phyloP scores from a whole-genome alignment of 2,888 invertebrate genomes.

The Galeopsomyia nigrocyanea region DNA sequence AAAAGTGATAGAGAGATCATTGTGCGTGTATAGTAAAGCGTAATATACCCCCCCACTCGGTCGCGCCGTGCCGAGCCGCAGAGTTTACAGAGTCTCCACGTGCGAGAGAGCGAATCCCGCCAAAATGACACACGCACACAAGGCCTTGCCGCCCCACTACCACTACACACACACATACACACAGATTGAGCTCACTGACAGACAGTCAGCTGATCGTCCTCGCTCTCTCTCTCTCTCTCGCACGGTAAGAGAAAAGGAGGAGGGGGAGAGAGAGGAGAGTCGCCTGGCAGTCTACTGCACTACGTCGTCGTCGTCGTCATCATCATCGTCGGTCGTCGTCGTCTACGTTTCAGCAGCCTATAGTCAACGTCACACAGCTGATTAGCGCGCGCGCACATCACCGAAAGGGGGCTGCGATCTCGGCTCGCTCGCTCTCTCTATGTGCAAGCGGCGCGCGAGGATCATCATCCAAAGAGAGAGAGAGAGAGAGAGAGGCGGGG shows the following conservation, averaged over 20 bases:
- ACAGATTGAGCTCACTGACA: neutral
- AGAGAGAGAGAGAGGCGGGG: constrained; percentile 29
- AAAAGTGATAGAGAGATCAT: too few species aligned
- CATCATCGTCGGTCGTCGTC: constrained; percentile 25
- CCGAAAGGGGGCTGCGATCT: too few species aligned
- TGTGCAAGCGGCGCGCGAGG: constrained; percentile 21
- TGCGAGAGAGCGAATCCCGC: constrained; percentile 3
- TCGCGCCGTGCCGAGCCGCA: too few species aligned
- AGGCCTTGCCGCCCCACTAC: too few species aligned
- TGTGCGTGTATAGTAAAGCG: too few species aligned
- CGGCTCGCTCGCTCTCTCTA: constrained; percentile 33
- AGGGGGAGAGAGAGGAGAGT: constrained; percentile 43
- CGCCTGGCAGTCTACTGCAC: constrained; percentile 65
- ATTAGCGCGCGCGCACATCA: constrained; percentile 47
- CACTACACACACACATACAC: too few species aligned
- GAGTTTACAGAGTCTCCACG: too few species aligned
- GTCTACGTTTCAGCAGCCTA: too few species aligned
- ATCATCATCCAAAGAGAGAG: neutral
- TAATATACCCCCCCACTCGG: too few species aligned
- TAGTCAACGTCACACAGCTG: constrained; percentile 53
- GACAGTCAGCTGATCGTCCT: constrained; percentile 66
- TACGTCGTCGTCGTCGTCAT: constrained; percentile 14
- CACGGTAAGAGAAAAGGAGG: constrained; percentile 49
- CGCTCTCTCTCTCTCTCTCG: constrained; percentile 38
- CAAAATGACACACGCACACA: constrained; percentile 17